Conservation (phyloP, 2,888 invertebrate genomes). For the Amphimallon solstitiale region DNA sequence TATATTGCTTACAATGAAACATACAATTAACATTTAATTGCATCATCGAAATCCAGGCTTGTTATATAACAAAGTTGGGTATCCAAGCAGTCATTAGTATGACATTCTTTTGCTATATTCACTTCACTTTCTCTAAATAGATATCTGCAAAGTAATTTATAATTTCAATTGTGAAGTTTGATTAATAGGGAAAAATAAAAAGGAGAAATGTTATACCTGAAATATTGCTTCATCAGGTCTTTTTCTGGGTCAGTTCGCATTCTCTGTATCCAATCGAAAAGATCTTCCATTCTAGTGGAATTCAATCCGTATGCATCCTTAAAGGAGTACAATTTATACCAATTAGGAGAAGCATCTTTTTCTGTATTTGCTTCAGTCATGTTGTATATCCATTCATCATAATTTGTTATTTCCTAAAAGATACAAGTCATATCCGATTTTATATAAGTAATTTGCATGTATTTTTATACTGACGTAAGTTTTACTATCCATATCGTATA, state of each 20-base stretch:
- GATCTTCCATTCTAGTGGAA: constrained; percentile 68
- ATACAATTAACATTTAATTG: constrained; percentile 38
- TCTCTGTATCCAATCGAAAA: constrained; percentile 69
- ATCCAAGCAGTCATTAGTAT: constrained; percentile 44
- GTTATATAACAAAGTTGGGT: constrained; percentile 48
- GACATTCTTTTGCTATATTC: constrained; percentile 48
- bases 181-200: constrained; percentile 61
- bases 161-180: background rate
- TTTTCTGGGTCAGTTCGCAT: constrained; percentile 66
- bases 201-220: constrained; percentile 58
- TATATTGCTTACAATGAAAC: background rate
- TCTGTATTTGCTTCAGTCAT: constrained; percentile 75
- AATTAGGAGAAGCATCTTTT: constrained; percentile 69
- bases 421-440: background rate
- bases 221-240: constrained; percentile 61
- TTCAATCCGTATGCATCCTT: constrained; percentile 71
- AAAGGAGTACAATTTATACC: constrained; percentile 82
- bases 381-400: constrained; percentile 79
- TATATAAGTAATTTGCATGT: background rate
- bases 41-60: constrained; percentile 43
- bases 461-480: constrained; percentile 54
- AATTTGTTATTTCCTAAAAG: constrained; percentile 73
- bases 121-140: constrained; percentile 49
- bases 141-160: constrained; percentile 41
- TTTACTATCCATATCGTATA: constrained; percentile 52